A percentile compares a stretch with the other conserved stretches of the same genome.
phyloP scores from a whole-genome alignment of 2,797 vertebrate genomes.

The Glyptemys insculpta region DNA sequence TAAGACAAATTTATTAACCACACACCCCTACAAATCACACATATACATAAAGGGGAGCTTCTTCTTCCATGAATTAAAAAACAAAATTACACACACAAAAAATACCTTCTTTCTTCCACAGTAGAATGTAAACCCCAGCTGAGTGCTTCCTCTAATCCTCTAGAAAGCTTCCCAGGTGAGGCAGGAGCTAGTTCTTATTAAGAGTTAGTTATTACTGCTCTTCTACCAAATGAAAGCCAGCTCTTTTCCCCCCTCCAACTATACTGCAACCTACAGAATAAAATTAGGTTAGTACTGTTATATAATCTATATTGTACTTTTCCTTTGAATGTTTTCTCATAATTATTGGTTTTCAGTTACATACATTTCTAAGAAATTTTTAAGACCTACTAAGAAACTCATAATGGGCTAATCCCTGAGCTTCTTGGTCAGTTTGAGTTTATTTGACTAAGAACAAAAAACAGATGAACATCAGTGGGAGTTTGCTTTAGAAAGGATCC shows the following conservation, averaged over 20 bases:
- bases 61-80: background rate
- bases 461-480: background rate
- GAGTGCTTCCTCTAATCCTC: background rate
- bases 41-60: fast-evolving
- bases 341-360: too few species aligned
- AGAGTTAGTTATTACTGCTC: background rate
- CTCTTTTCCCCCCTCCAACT: background rate
- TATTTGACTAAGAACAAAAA: too few species aligned
- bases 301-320: background rate
- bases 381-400: background rate
- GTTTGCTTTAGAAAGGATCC: background rate
- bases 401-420: background rate
- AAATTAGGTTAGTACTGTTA: background rate
- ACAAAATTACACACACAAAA: background rate
- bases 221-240: background rate
- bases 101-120: background rate
- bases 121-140: background rate
- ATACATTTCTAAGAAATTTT: background rate
- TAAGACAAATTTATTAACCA: background rate
- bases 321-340: background rate
- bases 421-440: background rate
- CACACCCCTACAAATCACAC: background rate
- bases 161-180: background rate
- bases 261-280: background rate
- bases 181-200: background rate